phyloP scores from a whole-genome alignment of 2,113 vertebrate species.

The Sciurus niger region DNA sequence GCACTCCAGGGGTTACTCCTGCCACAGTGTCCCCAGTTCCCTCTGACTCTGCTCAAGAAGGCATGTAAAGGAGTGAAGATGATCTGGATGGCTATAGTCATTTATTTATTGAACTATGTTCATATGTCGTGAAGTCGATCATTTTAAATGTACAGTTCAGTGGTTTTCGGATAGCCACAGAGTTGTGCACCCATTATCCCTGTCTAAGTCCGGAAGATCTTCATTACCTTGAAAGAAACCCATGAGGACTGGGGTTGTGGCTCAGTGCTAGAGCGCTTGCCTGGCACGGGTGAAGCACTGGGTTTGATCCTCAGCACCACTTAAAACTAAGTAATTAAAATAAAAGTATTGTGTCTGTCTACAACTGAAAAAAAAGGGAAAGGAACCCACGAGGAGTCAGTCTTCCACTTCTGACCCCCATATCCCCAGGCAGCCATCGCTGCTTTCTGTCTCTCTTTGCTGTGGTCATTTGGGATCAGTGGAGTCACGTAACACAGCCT shows the following conservation, averaged over 20 bases:
- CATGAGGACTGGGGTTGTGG: not conserved
- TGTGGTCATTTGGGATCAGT: not conserved
- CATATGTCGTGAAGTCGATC: not conserved
- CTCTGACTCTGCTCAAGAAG: not conserved
- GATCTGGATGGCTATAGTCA: not conserved
- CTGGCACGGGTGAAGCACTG: no score
- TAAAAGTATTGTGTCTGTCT: no score
- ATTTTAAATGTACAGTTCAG: accelerated
- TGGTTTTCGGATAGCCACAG: not conserved
- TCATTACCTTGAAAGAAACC: not conserved
- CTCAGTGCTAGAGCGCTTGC: no score
- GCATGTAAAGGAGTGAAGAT: accelerated
- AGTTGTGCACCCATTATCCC: not conserved
- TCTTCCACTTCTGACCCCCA: not conserved
- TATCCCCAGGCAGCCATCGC: not conserved
- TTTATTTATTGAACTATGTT: not conserved
- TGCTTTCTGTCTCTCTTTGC: not conserved
- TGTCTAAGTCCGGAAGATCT: not conserved
- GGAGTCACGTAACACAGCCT: accelerated
- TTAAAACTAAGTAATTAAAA: no score
- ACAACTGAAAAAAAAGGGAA: no score
- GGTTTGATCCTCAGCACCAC: no score
- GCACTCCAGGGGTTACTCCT: accelerated
- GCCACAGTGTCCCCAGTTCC: not conserved
- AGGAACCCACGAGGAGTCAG: not conserved